These are phyloP conservation scores for Dermatemys mawii DNA, from an alignment of 2,113 vertebrate species.

Conservation along the genomic window DNA sequence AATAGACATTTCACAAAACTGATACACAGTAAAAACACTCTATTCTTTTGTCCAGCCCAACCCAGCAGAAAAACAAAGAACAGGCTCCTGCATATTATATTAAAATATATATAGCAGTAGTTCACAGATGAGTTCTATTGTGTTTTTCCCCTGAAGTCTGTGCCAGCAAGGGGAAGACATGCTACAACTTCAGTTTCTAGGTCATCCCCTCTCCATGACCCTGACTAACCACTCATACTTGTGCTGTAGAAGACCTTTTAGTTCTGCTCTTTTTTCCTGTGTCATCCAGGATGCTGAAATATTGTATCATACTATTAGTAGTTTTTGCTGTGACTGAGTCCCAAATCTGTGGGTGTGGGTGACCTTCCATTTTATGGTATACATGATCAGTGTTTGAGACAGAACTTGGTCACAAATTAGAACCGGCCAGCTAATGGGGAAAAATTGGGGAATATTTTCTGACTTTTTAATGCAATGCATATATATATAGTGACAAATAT, in stretches of 20 bases:
- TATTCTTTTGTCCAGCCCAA: not conserved
- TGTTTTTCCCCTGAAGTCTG: not conserved
- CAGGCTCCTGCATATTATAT: not conserved
- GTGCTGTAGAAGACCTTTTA: not conserved
- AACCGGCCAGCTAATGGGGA: not conserved
- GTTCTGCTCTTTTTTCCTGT: not conserved
- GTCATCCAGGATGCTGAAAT: not conserved
- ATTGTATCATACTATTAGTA: not conserved
- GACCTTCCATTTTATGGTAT: not conserved
- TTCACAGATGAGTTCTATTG: not conserved
- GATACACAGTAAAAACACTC: not conserved
- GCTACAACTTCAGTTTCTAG: not conserved
- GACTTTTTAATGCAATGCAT: not conserved
- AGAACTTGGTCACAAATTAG: not conserved
- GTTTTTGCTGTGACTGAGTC: not conserved
- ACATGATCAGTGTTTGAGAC: not conserved
- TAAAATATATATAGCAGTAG: not conserved
- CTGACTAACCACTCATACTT: not conserved
- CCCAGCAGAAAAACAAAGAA: not conserved
- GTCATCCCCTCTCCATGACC: not conserved
- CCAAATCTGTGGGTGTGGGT: not conserved
- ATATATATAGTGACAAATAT: not conserved
- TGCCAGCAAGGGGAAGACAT: not conserved
- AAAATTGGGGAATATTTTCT: not conserved
- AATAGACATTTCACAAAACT: not conserved